Percentiles rank a stretch among this genome's conserved stretches.
Conservation (phyloP, 1,140 invertebrate genomes). For the Drosophila ogumai region DNA sequence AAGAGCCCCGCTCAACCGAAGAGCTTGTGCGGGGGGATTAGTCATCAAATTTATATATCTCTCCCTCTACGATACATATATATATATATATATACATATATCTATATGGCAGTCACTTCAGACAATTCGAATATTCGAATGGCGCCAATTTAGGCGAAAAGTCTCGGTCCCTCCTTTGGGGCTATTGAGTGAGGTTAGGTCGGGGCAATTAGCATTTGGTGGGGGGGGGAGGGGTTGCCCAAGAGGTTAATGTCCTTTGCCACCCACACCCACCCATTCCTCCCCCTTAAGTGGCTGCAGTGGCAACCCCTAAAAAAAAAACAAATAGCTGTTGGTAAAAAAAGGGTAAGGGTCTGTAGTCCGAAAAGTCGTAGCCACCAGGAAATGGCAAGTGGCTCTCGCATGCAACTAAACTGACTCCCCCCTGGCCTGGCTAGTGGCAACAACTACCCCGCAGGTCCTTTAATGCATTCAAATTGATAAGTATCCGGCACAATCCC, state of each 20-base stretch:
- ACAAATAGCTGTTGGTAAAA: neutral
- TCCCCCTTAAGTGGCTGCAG: neutral
- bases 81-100: neutral
- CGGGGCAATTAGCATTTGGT: constrained; percentile 33
- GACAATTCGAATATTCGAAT: constrained; percentile 48
- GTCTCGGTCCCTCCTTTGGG: neutral
- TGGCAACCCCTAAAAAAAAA: constrained; percentile 12
- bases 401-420: constrained; percentile 22
- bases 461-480: constrained; percentile 46
- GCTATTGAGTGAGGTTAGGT: constrained; percentile 34
- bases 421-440: neutral
- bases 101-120: constrained; percentile 28
- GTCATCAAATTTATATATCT: constrained; percentile 44
- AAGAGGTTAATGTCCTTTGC: constrained; percentile 47
- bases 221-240: constrained; percentile 5
- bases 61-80: neutral
- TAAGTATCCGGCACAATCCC: constrained; percentile 28
- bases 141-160: constrained; percentile 24
- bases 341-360: constrained; percentile 21
- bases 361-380: constrained; percentile 15
- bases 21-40: constrained; percentile 21
- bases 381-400: constrained; percentile 36
- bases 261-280: neutral
- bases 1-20: constrained; percentile 14
- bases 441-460: constrained; percentile 6